A percentile compares a stretch with the other conserved stretches of the same genome.
phyloP scores from a whole-genome alignment of 2,888 invertebrate species.

The Tridacna crocea region DNA sequence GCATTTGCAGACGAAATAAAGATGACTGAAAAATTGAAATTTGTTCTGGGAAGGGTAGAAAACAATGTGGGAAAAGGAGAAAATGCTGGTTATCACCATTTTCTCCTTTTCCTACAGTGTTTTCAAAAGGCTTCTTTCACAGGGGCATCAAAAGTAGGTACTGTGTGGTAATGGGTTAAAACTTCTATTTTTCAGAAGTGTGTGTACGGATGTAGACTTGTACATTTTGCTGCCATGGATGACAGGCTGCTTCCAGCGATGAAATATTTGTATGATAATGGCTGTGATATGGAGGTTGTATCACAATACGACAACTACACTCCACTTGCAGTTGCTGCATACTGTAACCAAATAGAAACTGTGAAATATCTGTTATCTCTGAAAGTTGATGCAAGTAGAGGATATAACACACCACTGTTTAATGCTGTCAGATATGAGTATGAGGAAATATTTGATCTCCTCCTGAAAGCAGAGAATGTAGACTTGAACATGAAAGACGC shows the following conservation, averaged over 20 bases:
- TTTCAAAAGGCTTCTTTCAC: too few relatives aligned
- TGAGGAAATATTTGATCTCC: constrained; percentile 60
- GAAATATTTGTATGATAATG: constrained; percentile 24
- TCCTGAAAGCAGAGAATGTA: constrained; percentile 56
- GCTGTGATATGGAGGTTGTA: constrained; percentile 57
- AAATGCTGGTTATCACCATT: too few relatives aligned
- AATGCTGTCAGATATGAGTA: constrained; percentile 65
- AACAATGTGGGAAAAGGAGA: too few relatives aligned
- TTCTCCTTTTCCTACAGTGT: too few relatives aligned
- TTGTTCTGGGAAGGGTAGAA: too few relatives aligned
- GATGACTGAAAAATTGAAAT: too few relatives aligned
- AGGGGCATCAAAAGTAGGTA: too few relatives aligned
- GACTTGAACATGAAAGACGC: constrained; percentile 61
- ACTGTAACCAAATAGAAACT: constrained; percentile 50
- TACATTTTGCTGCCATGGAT: constrained; percentile 38
- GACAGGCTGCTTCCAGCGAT: constrained; percentile 38
- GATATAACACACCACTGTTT: constrained; percentile 52
- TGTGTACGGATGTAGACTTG: constrained; percentile 14
- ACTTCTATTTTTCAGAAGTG: too few relatives aligned
- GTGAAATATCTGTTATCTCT: constrained; percentile 62
- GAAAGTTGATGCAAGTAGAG: constrained; percentile 56
- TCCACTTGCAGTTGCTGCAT: constrained; percentile 67
- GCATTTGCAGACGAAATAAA: too few relatives aligned
- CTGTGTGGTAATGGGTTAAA: too few relatives aligned
- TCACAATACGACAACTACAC: constrained; percentile 56